Conservation (phyloP, 2,113 vertebrate genomes). For the Notarius lentiginosus region DNA sequence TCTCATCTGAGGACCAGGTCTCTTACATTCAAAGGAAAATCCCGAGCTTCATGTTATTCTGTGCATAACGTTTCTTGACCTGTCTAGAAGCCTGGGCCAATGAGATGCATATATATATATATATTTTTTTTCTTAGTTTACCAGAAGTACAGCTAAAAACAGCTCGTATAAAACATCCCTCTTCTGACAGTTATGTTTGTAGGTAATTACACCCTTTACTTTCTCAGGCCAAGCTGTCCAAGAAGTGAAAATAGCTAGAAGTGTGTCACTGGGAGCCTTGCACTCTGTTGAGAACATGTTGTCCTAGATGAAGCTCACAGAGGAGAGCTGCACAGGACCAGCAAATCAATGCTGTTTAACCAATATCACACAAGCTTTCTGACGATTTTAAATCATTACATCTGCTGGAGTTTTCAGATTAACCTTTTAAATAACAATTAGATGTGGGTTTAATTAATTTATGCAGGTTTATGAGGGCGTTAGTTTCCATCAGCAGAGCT, state of each 20-base stretch:
- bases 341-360: not conserved
- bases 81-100: not conserved
- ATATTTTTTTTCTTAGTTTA: not conserved
- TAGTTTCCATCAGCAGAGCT: not conserved
- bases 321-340: not conserved
- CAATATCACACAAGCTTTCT: not conserved
- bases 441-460: not conserved
- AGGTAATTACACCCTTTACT: constrained; percentile 63
- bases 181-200: constrained; percentile 54
- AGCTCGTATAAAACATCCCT: constrained; percentile 14
- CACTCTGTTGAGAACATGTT: constrained; percentile 46
- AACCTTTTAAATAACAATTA: not conserved
- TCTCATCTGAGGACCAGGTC: not conserved
- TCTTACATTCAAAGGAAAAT: not conserved
- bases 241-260: constrained; percentile 56
- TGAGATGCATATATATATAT: not conserved
- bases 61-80: not conserved
- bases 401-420: not conserved
- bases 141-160: constrained; percentile 12
- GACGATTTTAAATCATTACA: not conserved
- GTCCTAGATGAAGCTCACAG: constrained; percentile 48
- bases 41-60: not conserved
- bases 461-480: not conserved
- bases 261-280: constrained; percentile 38
- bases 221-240: constrained; percentile 59